phyloP scores from a whole-genome alignment of 2,888 invertebrate genomes.

The Gisinianus flammeolus region DNA sequence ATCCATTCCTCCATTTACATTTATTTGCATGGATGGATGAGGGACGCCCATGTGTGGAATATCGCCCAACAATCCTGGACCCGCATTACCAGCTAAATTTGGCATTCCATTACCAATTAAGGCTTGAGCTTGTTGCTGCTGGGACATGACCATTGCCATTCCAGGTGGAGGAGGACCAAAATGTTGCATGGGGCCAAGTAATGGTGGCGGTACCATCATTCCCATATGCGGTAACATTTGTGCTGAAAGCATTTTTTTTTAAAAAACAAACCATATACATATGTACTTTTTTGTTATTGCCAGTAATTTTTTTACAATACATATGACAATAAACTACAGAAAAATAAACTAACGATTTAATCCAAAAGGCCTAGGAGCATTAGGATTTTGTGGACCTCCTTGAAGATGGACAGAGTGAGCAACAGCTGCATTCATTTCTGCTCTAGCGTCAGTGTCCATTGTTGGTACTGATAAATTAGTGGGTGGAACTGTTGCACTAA shows the following conservation, averaged over 20 bases:
- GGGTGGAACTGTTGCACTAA: neutral
- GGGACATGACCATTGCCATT: neutral
- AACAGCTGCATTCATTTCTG: constrained; percentile 35
- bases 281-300: neutral
- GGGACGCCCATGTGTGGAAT: constrained; percentile 42
- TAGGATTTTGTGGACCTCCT: constrained; percentile 18
- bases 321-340: neutral
- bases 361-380: constrained; percentile 50
- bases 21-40: constrained; percentile 15
- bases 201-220: constrained; percentile 56
- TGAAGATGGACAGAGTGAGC: constrained; percentile 14
- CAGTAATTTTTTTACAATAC: neutral
- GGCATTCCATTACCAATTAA: constrained; percentile 22
- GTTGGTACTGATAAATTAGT: constrained; percentile 1
- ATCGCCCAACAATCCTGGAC: constrained; percentile 54
- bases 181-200: constrained; percentile 31
- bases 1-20: constrained; percentile 7
- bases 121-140: neutral
- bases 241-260: neutral
- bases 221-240: constrained; percentile 23
- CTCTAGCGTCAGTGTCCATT: constrained; percentile 45
- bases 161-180: constrained; percentile 30
- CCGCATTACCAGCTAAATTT: neutral
- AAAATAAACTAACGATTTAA: constrained; percentile 51
- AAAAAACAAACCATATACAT: neutral